Evolutionary conservation across 2,888 invertebrate genomes (phyloP), one percentile per base, ranked within the genome.

Genomic region (Odontocolon sp.): DNA sequence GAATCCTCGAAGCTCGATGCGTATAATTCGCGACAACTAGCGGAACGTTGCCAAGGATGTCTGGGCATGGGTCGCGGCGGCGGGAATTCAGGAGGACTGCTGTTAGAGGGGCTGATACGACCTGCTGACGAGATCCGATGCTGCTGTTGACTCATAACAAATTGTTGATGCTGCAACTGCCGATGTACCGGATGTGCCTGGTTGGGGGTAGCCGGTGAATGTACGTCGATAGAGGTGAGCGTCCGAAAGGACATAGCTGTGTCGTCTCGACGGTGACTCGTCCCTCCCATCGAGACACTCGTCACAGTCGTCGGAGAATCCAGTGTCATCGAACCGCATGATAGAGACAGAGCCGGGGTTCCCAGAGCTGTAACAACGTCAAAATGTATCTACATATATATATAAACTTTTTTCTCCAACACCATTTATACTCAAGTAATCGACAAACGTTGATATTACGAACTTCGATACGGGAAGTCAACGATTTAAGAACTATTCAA

Each of bases 231-330:
- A 88, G 92, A 92, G 88, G 91, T 92, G 92, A 92, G 92, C 91
- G 91, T 92, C 92, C 92, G 90, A 89, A 86, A 92, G 85, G 91
- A 92, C 89, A 90, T 92, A 92, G 92, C 92, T 92, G 91, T 92
- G 92, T 90, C 92, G 88, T 91, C 92, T 92, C 91, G 92, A 92
- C 90, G 92, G 92, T 91, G 92, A 91, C 91, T 94, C 94, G 91
- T 95, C 94, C 93, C 95, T 95, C 87, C 89, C 88, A 87, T 89
- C 88, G 89, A 90, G 87, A 85, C 90, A 90, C 87, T 90, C 90
- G 90, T 90, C 90, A 84, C 90, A 90, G 94, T 96, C 96, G 94
- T 96, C 96, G 95, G 95, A 95, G 96, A 96, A 95, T 93, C 96
- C 94, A 94, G 94, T 93, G 91, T 93, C 92, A 92, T 92, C 92